These are phyloP conservation scores for Apotomis turbidana DNA, from an alignment of 2,888 invertebrate genomes.

Conservation along the genomic window DNA sequence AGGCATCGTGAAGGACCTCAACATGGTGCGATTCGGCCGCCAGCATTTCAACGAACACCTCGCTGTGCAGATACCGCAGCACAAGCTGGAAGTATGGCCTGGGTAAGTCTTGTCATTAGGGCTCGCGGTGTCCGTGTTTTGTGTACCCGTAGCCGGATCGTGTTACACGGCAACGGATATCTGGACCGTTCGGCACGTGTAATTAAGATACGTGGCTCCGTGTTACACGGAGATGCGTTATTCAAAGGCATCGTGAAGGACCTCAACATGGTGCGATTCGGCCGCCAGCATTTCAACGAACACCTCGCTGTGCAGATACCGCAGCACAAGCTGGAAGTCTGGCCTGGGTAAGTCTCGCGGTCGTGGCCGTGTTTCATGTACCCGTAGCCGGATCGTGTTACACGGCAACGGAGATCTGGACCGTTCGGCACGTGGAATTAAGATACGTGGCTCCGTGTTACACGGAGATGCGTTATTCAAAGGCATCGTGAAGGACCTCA, in stretches of 20 bases:
- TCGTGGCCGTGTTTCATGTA: no score
- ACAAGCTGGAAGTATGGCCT: constrained; percentile 95
- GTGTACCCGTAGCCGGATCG: no score
- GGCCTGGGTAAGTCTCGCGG: constrained; percentile 88
- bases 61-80: constrained; percentile 88
- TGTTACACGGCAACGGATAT: no score
- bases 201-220: no score
- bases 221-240: constrained; percentile 78
- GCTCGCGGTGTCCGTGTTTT: no score
- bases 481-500: constrained; percentile 90
- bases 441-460: no score
- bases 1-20: constrained; percentile 90
- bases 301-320: constrained; percentile 87
- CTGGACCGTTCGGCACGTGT: no score
- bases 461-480: constrained; percentile 86
- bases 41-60: constrained; percentile 90
- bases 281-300: constrained; percentile 91
- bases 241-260: constrained; percentile 92
- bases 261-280: constrained; percentile 89
- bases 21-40: constrained; percentile 89
- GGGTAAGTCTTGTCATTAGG: constrained; percentile 77
- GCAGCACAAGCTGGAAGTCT: constrained; percentile 91
- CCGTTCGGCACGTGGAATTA: no score
- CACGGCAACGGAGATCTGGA: no score
- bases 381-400: no score